Evolutionary conservation across 1,140 invertebrate genomes (phyloP), one percentile per base, ranked within the genome.

Genomic region (Nymphalis io): DNA sequence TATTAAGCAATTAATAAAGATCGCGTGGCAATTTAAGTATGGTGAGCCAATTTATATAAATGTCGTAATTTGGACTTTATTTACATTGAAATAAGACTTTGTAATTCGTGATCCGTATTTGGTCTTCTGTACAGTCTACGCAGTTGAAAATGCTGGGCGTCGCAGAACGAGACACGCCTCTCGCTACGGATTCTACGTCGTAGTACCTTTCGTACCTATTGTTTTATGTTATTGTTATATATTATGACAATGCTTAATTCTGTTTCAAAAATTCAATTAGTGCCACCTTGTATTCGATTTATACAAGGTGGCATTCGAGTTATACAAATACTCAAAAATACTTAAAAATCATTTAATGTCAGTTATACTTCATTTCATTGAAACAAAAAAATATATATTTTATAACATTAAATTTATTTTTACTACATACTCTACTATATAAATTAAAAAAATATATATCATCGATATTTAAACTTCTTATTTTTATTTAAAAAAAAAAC

Each of bases 121-220:
- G 55, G 55, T 58, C 18, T 51, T 51, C 38, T 55, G 61, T 53
- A 44, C 46, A 68, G 44, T 40, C 61, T 2, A 53, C 48, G 15
- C 16, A 53, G 62, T 40, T 27, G 16, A 44, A 42, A 70, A 70
- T 70, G 61, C 68, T 70, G 68, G 68, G 68, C 68, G 68, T 70
- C 46, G n/a, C 68, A 18, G 33, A 65, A 15, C 44, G 27, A 51
- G 68, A 63, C 68, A 70, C 68, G 68, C 68, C 68, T 70, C 68
- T 63, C 62, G 60, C 61, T 70, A 70, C 68, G 55, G 40, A 5
- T 61, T 61, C 67, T 69, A 69, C 67, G 67, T 10, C 67, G 67
- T 69, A 69, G 67, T 44, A 58, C 42, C n/a, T 46, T 39, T 55
- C 27, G 51, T 51, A 51, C 46, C 20, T 55, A 55, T 27, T 55